Conservation (phyloP, 2,113 vertebrate species). For the Pygoscelis antarcticus region DNA sequence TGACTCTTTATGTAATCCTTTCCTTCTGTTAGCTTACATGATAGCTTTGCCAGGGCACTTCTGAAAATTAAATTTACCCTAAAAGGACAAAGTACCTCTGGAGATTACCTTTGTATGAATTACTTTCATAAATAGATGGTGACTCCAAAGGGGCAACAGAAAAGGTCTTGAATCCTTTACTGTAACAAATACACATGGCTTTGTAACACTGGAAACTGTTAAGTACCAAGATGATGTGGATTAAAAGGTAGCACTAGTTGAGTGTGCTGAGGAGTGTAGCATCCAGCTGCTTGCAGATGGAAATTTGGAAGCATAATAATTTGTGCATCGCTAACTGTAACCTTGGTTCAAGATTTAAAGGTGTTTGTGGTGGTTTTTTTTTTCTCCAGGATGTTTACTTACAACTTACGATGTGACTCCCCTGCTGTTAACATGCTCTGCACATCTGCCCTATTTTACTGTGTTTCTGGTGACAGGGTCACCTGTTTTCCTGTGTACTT, state of each 20-base stretch:
- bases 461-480: neutral
- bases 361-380: neutral
- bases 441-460: neutral
- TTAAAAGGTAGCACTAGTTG: neutral
- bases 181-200: too few relatives aligned
- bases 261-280: neutral
- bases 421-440: neutral
- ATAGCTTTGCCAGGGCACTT: neutral
- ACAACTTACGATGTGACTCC: fast-evolving
- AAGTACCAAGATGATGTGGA: neutral
- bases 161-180: neutral
- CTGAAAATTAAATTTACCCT: neutral
- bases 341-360: neutral
- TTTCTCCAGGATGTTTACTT: neutral
- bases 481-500: neutral
- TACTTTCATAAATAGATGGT: neutral
- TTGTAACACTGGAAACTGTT: neutral
- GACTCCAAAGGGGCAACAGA: neutral
- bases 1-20: neutral
- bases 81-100: neutral
- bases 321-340: neutral
- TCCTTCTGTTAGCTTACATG: neutral
- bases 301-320: neutral
- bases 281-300: neutral
- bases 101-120: neutral